Base-by-base conservation (phyloP, 2,888 invertebrate species). In the Callosobruchus maculatus region DNA sequence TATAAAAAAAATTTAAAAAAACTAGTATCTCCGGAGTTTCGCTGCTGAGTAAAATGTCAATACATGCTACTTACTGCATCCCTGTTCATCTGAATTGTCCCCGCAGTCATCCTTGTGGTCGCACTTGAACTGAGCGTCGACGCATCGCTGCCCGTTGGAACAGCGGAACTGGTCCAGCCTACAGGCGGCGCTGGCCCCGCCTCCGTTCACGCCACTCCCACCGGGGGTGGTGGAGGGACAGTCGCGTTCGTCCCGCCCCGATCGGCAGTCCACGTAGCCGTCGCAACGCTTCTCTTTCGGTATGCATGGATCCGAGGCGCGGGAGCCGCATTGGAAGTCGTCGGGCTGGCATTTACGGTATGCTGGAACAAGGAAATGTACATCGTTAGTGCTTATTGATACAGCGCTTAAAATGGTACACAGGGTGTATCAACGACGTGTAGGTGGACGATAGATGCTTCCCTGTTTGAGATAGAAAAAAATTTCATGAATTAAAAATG, bases 101-200 rank as follows among this genome's bases (percentile, higher is more conserved):
- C 93, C 95, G 84, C 97, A 97, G 88, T 97, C 97, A 86, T 95
- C 94, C 85, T 92, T 93, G 87, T 97, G 95, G 88, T 97, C 96
- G 86, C 97, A 97, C 85, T 93, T 93, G 82, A 92, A 91, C 21
- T 90, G 85, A 72, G 90, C 90, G 83, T 96, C 96, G 78, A 97
- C 91, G 86, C 97, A 97, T 82, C 93, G 92, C 84, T 91, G 91
- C 68, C 95, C 95, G 80, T 92, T 91, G 79, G 93, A 92, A 86
- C 96, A 97, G 70, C 95, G 90, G 88, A 95, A 96, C 88, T 97
- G 95, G 88, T 95, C 95, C 82, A 96, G 89, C 22, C 93, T 90
- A 83, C 96, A 97, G 68, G 93, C 88, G 18, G 49, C 49, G 13
- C 49, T 49, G 49, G 49, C 49, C 13, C 49, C 49, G 49, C 49